These are phyloP conservation scores for Clusia tigrina DNA, from an alignment of 2,888 invertebrate species.

Conservation along the genomic window DNA sequence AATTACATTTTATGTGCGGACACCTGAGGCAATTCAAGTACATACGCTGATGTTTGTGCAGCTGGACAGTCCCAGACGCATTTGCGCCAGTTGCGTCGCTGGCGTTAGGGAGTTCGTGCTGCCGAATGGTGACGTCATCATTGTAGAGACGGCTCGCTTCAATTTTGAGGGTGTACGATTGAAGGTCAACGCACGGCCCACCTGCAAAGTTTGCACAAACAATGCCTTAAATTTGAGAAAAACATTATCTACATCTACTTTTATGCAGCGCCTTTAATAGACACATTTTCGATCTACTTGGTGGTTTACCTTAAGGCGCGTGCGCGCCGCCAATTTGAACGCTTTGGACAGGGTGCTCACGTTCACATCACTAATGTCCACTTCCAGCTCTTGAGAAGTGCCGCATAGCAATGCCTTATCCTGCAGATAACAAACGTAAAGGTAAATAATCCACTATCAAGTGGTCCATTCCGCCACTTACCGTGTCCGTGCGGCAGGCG, in stretches of 20 bases:
- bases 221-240: constrained; percentile 29
- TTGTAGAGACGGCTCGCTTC: constrained; percentile 92
- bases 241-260: neutral
- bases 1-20: constrained; percentile 27
- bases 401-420: constrained; percentile 60
- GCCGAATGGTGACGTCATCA: constrained; percentile 90
- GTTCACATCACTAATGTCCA: constrained; percentile 86
- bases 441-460: neutral
- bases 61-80: constrained; percentile 82
- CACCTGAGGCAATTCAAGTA: constrained; percentile 3
- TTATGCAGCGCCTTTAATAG: neutral
- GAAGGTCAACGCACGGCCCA: constrained; percentile 93
- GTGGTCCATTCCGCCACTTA: constrained; percentile 65
- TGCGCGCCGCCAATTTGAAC: constrained; percentile 85
- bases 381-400: constrained; percentile 77
- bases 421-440: constrained; percentile 40
- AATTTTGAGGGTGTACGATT: constrained; percentile 94
- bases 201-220: constrained; percentile 63
- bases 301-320: constrained; percentile 75
- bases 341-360: constrained; percentile 90
- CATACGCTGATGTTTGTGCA: constrained; percentile 84
- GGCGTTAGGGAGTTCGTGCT: constrained; percentile 85
- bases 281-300: constrained; percentile 2
- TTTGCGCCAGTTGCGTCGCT: constrained; percentile 83
- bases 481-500: constrained; percentile 91